Evolutionary conservation across 2,113 vertebrate species (phyloP).

Genomic region (Daphoenositta chrysoptera): DNA sequence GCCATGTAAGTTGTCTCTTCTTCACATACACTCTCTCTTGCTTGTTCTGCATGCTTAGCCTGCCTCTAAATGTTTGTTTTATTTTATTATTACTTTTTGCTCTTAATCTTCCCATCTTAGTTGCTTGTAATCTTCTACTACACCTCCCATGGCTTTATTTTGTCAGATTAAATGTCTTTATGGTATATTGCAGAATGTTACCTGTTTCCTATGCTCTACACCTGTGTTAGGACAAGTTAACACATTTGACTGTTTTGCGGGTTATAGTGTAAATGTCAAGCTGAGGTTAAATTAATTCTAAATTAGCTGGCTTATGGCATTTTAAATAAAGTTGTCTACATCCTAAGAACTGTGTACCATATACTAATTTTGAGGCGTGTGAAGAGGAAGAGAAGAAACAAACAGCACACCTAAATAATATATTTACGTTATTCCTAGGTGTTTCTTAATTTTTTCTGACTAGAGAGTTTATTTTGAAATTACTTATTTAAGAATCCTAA

Average conservation of each 20-base stretch:
- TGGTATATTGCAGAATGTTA: constrained; percentile 5
- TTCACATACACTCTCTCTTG: constrained; percentile 75
- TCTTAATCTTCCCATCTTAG: constrained; percentile 69
- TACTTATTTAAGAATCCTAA: neutral
- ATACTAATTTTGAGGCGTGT: neutral
- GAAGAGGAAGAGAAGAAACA: neutral
- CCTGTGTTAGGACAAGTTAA: neutral
- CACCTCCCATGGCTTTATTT: constrained; percentile 58
- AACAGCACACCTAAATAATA: neutral
- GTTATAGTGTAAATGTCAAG: neutral
- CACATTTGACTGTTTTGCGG: neutral
- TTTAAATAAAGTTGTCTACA: neutral
- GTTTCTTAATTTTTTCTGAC: neutral
- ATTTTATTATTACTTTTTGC: constrained; percentile 71
- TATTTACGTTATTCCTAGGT: neutral
- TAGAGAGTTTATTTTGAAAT: neutral
- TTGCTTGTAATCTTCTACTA: constrained; percentile 55
- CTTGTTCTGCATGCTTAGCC: constrained; percentile 80
- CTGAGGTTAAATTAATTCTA: neutral
- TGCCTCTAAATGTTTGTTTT: constrained; percentile 76
- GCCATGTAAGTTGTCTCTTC: constrained; percentile 86
- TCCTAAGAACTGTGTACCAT: neutral
- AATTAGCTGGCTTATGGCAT: neutral
- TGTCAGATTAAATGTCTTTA: constrained; percentile 50
- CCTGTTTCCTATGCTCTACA: constrained; percentile 36